These are phyloP conservation scores for Pseudomugil tenellus DNA, from an alignment of 2,797 vertebrate genomes.

Conservation along the genomic window DNA sequence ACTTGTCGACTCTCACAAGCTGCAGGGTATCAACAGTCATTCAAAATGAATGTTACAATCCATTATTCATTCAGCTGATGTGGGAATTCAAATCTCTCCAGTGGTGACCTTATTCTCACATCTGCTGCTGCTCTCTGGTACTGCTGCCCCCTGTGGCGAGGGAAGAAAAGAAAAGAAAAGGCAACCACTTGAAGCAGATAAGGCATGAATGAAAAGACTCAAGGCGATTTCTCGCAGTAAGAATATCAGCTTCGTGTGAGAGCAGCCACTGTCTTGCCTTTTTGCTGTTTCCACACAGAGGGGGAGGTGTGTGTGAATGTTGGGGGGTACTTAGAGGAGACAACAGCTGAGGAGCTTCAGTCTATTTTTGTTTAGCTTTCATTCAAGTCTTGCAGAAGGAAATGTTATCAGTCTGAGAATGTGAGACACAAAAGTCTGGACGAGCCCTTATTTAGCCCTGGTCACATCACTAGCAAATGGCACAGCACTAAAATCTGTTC, in stretches of 20 bases:
- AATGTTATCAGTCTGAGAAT: conserved; percentile 44
- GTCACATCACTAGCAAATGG: not conserved
- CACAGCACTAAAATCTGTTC: not conserved
- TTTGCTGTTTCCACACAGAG: conserved; percentile 1
- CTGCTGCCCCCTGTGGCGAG: conserved; percentile 12
- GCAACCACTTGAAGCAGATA: not conserved
- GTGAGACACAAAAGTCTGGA: conserved; percentile 14
- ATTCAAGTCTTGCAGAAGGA: conserved; percentile 52
- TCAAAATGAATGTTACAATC: conserved; percentile 51
- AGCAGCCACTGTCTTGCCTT: not conserved
- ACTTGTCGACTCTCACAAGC: conserved; percentile 39
- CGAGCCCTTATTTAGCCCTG: conserved; percentile 20
- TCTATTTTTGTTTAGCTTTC: conserved; percentile 66
- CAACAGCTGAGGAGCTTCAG: conserved; percentile 66
- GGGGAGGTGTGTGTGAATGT: conserved; percentile 12
- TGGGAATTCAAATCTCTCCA: conserved; percentile 30
- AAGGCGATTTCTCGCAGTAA: not conserved
- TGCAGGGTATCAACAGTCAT: conserved; percentile 43
- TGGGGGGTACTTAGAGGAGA: conserved; percentile 39
- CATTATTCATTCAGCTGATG: conserved; percentile 56
- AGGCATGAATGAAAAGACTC: conserved; percentile 8
- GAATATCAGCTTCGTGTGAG: conserved; percentile 13
- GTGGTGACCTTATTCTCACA: conserved; percentile 55
- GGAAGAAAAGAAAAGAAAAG: not conserved
- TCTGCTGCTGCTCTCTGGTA: conserved; percentile 45